phyloP scores from a whole-genome alignment of 2,113 vertebrate genomes.

The Nycticryphes semicollaris region DNA sequence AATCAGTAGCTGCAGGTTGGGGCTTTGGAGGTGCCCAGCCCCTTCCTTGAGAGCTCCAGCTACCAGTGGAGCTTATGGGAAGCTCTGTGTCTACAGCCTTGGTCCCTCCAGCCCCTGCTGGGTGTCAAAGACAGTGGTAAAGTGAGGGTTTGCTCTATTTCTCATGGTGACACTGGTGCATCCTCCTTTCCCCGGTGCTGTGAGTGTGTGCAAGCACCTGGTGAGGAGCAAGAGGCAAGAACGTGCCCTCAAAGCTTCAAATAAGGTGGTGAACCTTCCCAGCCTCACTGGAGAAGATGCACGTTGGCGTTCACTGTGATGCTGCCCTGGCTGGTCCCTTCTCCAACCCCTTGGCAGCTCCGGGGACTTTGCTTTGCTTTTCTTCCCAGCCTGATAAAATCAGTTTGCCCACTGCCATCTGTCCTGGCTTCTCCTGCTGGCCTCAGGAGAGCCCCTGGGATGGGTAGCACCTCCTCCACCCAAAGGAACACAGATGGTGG shows the following conservation, averaged over 20 bases:
- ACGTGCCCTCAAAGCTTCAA: neutral
- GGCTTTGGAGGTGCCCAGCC: neutral
- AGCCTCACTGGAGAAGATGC: neutral
- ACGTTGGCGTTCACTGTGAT: fast-evolving
- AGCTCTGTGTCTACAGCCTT: neutral
- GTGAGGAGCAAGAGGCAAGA: neutral
- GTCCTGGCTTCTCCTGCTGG: neutral
- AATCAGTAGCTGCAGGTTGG: neutral
- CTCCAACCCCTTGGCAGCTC: neutral
- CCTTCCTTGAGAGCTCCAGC: neutral
- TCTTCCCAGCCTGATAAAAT: neutral
- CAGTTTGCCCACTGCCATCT: neutral
- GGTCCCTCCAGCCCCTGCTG: neutral
- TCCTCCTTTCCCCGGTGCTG: neutral
- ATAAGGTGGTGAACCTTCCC: neutral
- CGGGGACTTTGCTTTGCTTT: neutral
- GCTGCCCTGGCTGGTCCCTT: neutral
- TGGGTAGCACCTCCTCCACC: neutral
- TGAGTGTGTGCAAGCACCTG: neutral
- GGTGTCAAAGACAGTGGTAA: neutral
- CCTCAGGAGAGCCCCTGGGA: neutral
- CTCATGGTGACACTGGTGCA: neutral
- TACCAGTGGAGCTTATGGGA: neutral
- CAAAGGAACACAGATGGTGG: neutral
- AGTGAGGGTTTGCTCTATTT: neutral